Evolutionary conservation across 2,113 vertebrate genomes (phyloP).

Genomic region (Leptobrachium ailaonicum): DNA sequence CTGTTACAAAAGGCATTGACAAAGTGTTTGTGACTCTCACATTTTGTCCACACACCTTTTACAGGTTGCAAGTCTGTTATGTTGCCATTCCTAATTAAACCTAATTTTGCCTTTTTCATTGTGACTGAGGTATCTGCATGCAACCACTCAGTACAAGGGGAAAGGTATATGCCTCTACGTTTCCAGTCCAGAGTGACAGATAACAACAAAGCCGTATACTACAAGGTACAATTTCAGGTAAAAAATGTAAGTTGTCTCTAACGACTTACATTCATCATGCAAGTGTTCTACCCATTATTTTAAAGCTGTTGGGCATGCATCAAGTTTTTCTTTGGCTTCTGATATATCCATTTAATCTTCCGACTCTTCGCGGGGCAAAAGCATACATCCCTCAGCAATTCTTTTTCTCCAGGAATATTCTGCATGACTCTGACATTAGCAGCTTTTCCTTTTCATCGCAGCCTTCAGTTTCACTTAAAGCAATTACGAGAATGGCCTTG

Average conservation of each 20-base stretch:
- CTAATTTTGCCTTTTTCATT: not conserved
- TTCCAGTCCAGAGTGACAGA: constrained; percentile 4
- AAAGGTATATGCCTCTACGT: not conserved
- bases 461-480: constrained; percentile 45
- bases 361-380: not conserved
- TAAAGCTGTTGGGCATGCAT: not conserved
- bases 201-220: constrained; percentile 38
- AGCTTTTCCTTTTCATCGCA: constrained; percentile 22
- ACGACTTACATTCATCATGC: constrained; percentile 10
- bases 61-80: not conserved
- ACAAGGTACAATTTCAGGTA: constrained; percentile 44
- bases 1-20: too few relatives aligned
- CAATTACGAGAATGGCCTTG: constrained; percentile 6
- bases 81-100: not conserved
- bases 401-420: constrained; percentile 5
- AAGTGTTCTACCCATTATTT: constrained; percentile 7
- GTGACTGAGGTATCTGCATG: not conserved
- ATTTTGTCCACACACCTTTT: not conserved
- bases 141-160: not conserved
- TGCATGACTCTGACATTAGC: constrained; percentile 40
- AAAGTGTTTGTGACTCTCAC: not conserved
- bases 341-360: not conserved
- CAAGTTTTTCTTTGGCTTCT: not conserved
- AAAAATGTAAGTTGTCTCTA: constrained; percentile 46
- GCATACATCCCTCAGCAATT: not conserved